phyloP scores from a whole-genome alignment of 2,888 invertebrate genomes.

The Macrophya annulata region DNA sequence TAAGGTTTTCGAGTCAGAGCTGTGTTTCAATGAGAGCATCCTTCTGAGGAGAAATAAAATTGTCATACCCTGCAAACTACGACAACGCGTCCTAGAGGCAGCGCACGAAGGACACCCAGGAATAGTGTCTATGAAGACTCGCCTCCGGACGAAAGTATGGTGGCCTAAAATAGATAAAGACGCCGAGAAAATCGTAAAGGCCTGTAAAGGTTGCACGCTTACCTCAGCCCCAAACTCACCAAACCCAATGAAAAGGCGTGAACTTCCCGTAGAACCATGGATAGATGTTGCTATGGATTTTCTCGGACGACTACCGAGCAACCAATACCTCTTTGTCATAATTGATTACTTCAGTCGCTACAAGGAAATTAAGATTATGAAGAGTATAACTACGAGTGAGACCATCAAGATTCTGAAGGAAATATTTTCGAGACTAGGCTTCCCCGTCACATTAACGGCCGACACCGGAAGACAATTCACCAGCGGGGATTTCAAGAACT shows the following conservation, averaged over 20 bases:
- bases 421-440: slow-evolving; percentile 66
- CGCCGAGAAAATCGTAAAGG: slow-evolving; percentile 58
- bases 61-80: slow-evolving; percentile 61
- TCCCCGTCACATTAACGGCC: slow-evolving; percentile 60
- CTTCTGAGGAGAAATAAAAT: slow-evolving; percentile 62
- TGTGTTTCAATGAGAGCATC: slow-evolving; percentile 59
- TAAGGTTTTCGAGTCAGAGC: slow-evolving; percentile 58
- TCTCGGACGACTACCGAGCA: slow-evolving; percentile 66
- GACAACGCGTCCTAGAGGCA: slow-evolving; percentile 62
- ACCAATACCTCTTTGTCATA: slow-evolving; percentile 65
- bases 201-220: slow-evolving; percentile 43
- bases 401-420: slow-evolving; percentile 61
- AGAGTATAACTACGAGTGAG: slow-evolving; percentile 57
- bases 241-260: slow-evolving; percentile 56
- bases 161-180: slow-evolving; percentile 73
- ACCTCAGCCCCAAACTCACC: slow-evolving; percentile 51
- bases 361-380: slow-evolving; percentile 56
- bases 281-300: slow-evolving; percentile 66
- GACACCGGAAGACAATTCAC: slow-evolving; percentile 63
- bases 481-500: slow-evolving; percentile 55
- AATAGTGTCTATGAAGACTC: slow-evolving; percentile 57
- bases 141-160: slow-evolving; percentile 74
- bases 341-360: slow-evolving; percentile 70
- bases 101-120: slow-evolving; percentile 71
- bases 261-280: slow-evolving; percentile 49